phyloP scores from a whole-genome alignment of 2,797 vertebrate species.

The Coreius guichenoti region DNA sequence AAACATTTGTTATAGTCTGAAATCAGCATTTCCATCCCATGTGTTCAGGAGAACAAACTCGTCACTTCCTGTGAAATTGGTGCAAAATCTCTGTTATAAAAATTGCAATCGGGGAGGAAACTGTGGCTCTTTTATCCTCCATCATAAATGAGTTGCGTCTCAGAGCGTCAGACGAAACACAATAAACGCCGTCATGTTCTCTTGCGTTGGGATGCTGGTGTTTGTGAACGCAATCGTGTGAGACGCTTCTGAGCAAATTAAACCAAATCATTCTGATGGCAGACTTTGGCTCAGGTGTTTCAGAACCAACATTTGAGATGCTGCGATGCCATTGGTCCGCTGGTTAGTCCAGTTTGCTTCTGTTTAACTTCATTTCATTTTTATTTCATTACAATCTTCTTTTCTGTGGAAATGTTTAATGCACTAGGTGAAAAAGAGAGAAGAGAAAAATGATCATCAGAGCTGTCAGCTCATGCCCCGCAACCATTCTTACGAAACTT shows the following conservation, averaged over 20 bases:
- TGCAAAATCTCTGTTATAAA: neutral
- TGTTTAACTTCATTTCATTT: too few species aligned
- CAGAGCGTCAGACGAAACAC: too few species aligned
- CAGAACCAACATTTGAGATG: neutral
- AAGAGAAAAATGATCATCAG: constrained; percentile 26
- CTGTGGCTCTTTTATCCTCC: too few species aligned
- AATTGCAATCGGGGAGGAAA: too few species aligned
- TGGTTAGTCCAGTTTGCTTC: neutral
- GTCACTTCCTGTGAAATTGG: neutral
- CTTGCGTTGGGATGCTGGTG: neutral
- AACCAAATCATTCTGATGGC: neutral
- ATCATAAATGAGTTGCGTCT: too few species aligned
- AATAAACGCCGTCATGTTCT: too few species aligned
- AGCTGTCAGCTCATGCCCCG: constrained; percentile 45
- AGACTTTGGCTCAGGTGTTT: neutral
- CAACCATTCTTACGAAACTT: constrained; percentile 56
- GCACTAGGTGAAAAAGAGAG: constrained; percentile 28
- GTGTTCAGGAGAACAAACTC: fast-evolving
- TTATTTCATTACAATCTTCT: neutral
- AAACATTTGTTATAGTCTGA: too few species aligned
- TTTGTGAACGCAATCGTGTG: fast-evolving
- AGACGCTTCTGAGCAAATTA: neutral
- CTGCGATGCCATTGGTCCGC: neutral
- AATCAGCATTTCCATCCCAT: neutral
- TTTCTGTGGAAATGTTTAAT: constrained; percentile 20